Percentiles rank a stretch among this genome's conserved stretches.
Evolutionary conservation across 2,113 vertebrate genomes (phyloP).

Genomic region (Artemisiospiza belli): DNA sequence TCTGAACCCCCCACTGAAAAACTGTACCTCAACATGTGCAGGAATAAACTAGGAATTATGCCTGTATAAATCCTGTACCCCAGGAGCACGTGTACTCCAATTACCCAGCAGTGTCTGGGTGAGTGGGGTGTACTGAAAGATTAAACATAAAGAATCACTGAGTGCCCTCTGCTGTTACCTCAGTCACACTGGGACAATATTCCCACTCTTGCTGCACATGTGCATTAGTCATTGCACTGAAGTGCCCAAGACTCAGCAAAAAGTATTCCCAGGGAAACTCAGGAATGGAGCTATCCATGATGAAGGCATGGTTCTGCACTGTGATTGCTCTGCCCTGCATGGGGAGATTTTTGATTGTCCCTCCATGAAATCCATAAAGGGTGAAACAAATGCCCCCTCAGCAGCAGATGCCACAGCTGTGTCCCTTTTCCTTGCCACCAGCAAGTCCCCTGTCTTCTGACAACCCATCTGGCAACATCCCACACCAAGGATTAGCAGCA

Average conservation of each 20-base stretch:
- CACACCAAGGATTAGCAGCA: neutral
- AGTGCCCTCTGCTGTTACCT: constrained; percentile 67
- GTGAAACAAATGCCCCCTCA: neutral
- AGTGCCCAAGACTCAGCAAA: neutral
- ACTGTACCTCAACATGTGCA: neutral
- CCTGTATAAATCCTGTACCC: neutral
- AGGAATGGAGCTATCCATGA: neutral
- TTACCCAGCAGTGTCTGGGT: neutral
- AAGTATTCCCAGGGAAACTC: neutral
- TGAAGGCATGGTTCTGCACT: neutral
- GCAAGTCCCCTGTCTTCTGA: neutral
- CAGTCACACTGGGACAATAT: neutral
- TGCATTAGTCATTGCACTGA: neutral
- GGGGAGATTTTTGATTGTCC: neutral
- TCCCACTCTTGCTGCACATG: neutral
- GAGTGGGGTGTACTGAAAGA: neutral
- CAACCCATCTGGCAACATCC: neutral
- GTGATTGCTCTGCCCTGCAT: neutral
- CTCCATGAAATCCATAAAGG: neutral
- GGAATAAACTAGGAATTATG: neutral
- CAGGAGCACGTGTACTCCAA: neutral
- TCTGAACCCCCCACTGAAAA: neutral
- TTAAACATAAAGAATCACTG: neutral
- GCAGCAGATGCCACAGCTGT: neutral
- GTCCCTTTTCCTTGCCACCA: neutral